Evolutionary conservation across 1,140 invertebrate genomes (phyloP).

Genomic region (Streblospio benedicti): DNA sequence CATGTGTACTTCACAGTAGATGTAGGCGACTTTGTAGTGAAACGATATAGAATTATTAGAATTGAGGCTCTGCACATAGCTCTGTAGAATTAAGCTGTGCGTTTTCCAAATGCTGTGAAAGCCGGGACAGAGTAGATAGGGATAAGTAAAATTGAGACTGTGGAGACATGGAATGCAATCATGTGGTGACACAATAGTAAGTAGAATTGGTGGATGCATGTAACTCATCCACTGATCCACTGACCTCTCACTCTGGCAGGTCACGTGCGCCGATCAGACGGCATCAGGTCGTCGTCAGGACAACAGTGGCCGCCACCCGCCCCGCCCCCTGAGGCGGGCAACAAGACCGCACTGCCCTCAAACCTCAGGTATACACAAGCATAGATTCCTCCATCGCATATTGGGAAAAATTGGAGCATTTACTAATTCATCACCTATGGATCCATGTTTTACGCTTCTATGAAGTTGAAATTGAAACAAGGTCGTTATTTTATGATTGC

Average conservation of each 20-base stretch:
- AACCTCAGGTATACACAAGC: neutral
- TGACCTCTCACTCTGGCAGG: neutral
- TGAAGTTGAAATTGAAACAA: neutral
- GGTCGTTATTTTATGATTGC: neutral
- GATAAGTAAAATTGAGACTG: neutral
- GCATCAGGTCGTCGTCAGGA: neutral
- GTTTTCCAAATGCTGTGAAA: too few relatives aligned
- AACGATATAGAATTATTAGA: too few relatives aligned
- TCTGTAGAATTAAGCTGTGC: too few relatives aligned
- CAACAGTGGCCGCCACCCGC: conserved; percentile 2
- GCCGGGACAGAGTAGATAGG: neutral
- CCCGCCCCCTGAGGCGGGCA: neutral
- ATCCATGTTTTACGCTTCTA: neutral
- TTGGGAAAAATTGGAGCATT: too few relatives aligned
- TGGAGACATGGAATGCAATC: neutral
- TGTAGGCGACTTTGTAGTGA: too few relatives aligned
- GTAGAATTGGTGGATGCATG: neutral
- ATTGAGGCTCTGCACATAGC: too few relatives aligned
- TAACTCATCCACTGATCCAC: neutral
- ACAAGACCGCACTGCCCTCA: neutral
- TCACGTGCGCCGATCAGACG: too few relatives aligned
- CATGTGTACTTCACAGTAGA: too few relatives aligned
- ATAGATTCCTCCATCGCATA: too few relatives aligned
- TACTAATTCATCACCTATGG: too few relatives aligned
- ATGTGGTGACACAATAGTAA: neutral